Percentiles rank a stretch among this genome's conserved stretches.
Conservation (phyloP, 2,797 vertebrate genomes). For the Malurus splendens region DNA sequence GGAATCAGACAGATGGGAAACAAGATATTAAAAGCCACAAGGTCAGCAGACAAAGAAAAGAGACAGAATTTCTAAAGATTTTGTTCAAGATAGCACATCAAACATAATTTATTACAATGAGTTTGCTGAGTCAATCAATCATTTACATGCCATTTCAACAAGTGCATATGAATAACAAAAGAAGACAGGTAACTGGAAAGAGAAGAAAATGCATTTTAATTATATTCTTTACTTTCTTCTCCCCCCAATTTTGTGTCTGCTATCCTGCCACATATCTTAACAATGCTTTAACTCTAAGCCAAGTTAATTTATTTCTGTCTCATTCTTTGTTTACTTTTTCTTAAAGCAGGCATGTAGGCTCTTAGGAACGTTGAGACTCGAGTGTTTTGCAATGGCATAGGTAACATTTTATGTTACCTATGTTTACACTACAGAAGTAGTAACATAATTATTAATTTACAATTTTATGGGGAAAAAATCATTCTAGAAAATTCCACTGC, state of each 20-base stretch:
- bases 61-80: constrained; percentile 66
- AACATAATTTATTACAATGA: constrained; percentile 59
- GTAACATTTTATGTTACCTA: not conserved
- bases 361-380: not conserved
- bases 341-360: not conserved
- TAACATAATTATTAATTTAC: not conserved
- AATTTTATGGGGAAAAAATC: not conserved
- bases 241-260: not conserved
- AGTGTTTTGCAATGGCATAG: not conserved
- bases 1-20: constrained; percentile 67
- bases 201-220: constrained; percentile 35
- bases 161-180: constrained; percentile 20
- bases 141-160: constrained; percentile 34
- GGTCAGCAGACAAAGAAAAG: constrained; percentile 60
- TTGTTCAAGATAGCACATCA: constrained; percentile 58
- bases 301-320: not conserved
- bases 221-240: constrained; percentile 33
- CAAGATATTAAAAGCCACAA: constrained; percentile 61
- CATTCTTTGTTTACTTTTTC: not conserved
- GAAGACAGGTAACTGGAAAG: constrained; percentile 48
- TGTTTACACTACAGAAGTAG: not conserved
- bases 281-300: constrained; percentile 1
- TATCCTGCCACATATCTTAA: not conserved
- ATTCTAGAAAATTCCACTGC: not conserved
- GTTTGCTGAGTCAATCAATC: constrained; percentile 55